These are phyloP conservation scores for Bathynomus jamesi DNA, from an alignment of 1,140 invertebrate species.

Conservation along the genomic window DNA sequence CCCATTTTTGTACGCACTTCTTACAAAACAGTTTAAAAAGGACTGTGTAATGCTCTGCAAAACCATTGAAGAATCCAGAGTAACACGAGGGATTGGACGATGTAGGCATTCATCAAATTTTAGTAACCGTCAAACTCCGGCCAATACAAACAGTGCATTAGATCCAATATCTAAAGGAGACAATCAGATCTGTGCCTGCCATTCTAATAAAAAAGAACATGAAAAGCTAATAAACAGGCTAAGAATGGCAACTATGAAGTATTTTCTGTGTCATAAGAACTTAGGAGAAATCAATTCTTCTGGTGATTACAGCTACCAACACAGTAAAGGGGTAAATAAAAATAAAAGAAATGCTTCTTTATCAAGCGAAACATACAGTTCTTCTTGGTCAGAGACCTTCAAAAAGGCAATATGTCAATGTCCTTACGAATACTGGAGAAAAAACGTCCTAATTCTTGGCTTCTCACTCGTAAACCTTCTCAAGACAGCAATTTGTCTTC, in stretches of 20 bases:
- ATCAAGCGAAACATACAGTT: slow-evolving; percentile 16
- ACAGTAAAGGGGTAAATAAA: slow-evolving; percentile 9
- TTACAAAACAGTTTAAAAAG: slow-evolving; percentile 96
- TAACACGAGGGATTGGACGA: slow-evolving; percentile 74
- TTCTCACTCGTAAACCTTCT: slow-evolving; percentile 13
- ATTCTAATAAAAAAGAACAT: slow-evolving; percentile 6
- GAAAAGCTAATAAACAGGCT: slow-evolving; percentile 6
- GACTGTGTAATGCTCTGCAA: slow-evolving; percentile 88
- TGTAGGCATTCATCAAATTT: slow-evolving; percentile 80
- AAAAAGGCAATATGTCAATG: slow-evolving; percentile 4
- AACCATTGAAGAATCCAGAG: slow-evolving; percentile 83
- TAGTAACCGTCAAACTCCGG: slow-evolving; percentile 76
- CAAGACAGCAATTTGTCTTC: slow-evolving; percentile 22
- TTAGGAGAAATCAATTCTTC: slow-evolving; percentile 1
- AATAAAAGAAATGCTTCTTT: slow-evolving; percentile 11
- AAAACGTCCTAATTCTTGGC: slow-evolving; percentile 4
- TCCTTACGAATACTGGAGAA: slow-evolving; percentile 12
- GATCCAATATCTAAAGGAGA: slow-evolving; percentile 66
- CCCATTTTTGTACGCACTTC: slow-evolving; percentile 91
- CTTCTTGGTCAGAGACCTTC: slow-evolving; percentile 13
- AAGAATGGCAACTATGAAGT: slow-evolving; percentile 14
- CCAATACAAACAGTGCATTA: slow-evolving; percentile 74
- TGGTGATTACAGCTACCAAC: slow-evolving; percentile 10
- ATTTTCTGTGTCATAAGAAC: slow-evolving; percentile 9
- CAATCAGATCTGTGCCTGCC: slow-evolving; percentile 8